Conservation (phyloP, 92 coral and sea anemone genomes). For the Zoanthus solanderi region DNA sequence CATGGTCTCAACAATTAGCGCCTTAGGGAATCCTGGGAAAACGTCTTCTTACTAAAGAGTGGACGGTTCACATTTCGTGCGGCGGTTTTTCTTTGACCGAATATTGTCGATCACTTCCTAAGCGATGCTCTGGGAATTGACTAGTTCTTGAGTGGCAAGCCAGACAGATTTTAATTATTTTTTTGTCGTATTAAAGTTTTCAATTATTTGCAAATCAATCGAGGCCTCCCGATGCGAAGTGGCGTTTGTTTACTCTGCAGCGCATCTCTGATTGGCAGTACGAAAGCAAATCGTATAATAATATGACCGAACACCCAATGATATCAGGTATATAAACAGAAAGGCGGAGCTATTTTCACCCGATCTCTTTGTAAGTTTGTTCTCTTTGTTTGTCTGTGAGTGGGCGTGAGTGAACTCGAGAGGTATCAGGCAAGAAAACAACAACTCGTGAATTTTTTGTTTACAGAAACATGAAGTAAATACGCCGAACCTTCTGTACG, state of each 20-base stretch:
- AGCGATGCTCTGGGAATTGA: slow-evolving; percentile 93
- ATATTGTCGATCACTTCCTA: slow-evolving; percentile 95
- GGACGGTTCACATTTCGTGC: slow-evolving; percentile 90
- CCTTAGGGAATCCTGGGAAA: slow-evolving; percentile 91
- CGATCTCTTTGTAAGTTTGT: slow-evolving; percentile 84
- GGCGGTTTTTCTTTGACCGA: slow-evolving; percentile 83
- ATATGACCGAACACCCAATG: slow-evolving; percentile 96
- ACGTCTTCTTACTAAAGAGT: slow-evolving; percentile 68
- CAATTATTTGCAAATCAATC: slow-evolving; percentile 99
- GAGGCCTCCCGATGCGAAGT: slow-evolving; percentile 96
- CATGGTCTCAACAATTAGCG: slow-evolving; percentile 81
- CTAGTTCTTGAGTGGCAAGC: slow-evolving; percentile 98
- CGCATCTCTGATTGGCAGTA: slow-evolving; percentile 91
- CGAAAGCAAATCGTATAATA: slow-evolving; percentile 95
- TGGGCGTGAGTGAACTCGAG: slow-evolving; percentile 77
- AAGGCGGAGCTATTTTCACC: slow-evolving; percentile 96
- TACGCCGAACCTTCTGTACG: slow-evolving; percentile 17
- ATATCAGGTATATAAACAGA: slow-evolving; percentile 90
- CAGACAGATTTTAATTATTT: slow-evolving; percentile 96
- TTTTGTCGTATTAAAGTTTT: slow-evolving; percentile 98
- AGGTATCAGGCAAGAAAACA: slow-evolving; percentile 33
- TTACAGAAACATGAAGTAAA: slow-evolving; percentile 32
- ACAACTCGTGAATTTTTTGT: slow-evolving; percentile 35
- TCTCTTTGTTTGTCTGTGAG: slow-evolving; percentile 69
- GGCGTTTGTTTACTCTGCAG: slow-evolving; percentile 93